Percentiles rank a stretch among this genome's conserved stretches.
These are phyloP conservation scores for Labia minor DNA, from an alignment of 2,888 invertebrate genomes.

Conservation along the genomic window DNA sequence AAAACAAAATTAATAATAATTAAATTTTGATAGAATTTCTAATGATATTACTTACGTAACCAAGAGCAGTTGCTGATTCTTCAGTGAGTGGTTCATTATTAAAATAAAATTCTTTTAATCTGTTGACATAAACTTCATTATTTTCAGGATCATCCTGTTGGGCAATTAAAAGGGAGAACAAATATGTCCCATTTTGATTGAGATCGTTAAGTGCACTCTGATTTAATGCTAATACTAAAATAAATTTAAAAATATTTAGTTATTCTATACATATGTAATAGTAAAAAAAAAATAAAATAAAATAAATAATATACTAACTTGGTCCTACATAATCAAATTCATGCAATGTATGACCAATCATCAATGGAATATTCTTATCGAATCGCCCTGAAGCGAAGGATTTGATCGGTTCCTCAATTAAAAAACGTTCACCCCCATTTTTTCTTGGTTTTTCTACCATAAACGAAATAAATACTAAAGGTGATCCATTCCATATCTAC, in stretches of 20 bases:
- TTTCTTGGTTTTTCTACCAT: constrained; percentile 52
- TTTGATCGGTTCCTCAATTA: constrained; percentile 48
- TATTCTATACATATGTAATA: too few species aligned
- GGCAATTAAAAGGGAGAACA: constrained; percentile 54
- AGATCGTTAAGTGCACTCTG: constrained; percentile 42
- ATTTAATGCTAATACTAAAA: constrained; percentile 44
- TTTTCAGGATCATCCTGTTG: constrained; percentile 41
- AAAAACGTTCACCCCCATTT: constrained; percentile 51
- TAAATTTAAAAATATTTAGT: too few species aligned
- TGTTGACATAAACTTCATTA: constrained; percentile 31
- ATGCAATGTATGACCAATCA: constrained; percentile 53
- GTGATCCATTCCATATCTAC: constrained; percentile 46
- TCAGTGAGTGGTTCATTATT: constrained; percentile 18
- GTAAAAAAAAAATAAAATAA: too few species aligned
- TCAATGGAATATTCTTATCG: constrained; percentile 47
- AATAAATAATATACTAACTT: constrained; percentile 45
- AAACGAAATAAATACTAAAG: constrained; percentile 33
- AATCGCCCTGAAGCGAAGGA: constrained; percentile 47
- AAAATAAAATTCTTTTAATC: constrained; percentile 21
- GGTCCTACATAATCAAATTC: constrained; percentile 54
- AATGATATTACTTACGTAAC: constrained; percentile 20
- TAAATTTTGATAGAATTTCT: too few species aligned
- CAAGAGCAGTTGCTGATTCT: constrained; percentile 17
- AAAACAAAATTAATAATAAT: background rate
- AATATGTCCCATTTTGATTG: constrained; percentile 47